These are phyloP conservation scores for Archips crataeganus DNA, from an alignment of 2,888 invertebrate genomes.

Conservation along the genomic window DNA sequence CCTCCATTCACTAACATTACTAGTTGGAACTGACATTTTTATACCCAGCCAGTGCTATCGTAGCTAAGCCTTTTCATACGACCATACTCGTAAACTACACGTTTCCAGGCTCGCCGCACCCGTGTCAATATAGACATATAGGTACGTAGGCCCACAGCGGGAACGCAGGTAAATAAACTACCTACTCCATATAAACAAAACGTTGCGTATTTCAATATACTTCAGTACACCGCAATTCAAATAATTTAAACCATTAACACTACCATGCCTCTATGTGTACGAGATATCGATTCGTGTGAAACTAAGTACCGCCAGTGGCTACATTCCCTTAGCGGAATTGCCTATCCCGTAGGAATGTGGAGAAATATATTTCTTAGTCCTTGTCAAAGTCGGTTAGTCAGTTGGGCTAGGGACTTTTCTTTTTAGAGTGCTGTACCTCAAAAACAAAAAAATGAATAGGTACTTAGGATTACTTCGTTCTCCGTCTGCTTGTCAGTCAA, in stretches of 20 bases:
- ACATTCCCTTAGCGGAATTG: no score
- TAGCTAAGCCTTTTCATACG: constrained; percentile 42
- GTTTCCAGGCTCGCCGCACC: constrained; percentile 52
- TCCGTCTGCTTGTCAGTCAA: no score
- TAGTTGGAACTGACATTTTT: constrained; percentile 23
- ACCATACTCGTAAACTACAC: constrained; percentile 53
- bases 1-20: constrained; percentile 1
- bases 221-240: no score
- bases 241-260: background rate
- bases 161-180: constrained; percentile 50
- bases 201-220: constrained; percentile 5
- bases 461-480: no score
- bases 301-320: background rate
- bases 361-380: no score
- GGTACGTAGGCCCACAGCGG: constrained; percentile 32
- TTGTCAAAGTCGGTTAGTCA: no score
- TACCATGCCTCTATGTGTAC: no score
- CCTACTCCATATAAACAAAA: constrained; percentile 49
- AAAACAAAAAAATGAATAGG: no score
- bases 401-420: no score
- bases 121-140: constrained; percentile 59
- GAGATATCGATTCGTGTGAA: background rate
- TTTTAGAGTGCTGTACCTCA: no score
- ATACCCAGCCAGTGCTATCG: constrained; percentile 5
- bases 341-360: no score